Conservation (phyloP, 2,888 invertebrate species). For the Eristalis pertinax region DNA sequence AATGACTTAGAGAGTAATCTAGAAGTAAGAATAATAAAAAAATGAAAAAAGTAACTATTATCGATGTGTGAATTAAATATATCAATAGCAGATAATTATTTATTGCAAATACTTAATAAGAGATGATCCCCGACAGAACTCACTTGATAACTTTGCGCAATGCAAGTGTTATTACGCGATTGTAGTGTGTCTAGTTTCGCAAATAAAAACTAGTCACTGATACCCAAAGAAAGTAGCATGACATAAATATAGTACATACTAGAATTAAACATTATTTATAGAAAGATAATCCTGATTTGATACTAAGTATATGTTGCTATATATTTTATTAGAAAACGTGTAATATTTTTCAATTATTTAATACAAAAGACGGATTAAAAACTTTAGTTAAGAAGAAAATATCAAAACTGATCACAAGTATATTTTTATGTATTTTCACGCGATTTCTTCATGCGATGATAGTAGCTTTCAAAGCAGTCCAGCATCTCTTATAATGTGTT, state of each 20-base stretch:
- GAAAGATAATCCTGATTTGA: background rate
- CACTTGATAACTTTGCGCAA: background rate
- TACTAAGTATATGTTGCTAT: background rate
- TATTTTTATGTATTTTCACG: too few relatives aligned
- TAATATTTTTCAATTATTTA: background rate
- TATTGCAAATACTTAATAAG: background rate
- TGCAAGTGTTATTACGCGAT: background rate
- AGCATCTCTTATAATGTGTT: too few relatives aligned
- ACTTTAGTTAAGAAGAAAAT: too few relatives aligned
- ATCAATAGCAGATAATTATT: slow-evolving; percentile 12
- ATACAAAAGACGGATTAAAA: too few relatives aligned
- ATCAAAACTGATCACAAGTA: too few relatives aligned
- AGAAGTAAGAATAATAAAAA: slow-evolving; percentile 14
- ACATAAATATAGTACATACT: background rate
- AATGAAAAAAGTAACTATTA: too few relatives aligned
- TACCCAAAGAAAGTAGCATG: background rate
- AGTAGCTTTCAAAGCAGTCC: too few relatives aligned
- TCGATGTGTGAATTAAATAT: slow-evolving; percentile 26
- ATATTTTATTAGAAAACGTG: background rate
- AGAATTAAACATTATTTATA: background rate
- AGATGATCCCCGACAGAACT: background rate
- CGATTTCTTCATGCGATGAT: too few relatives aligned
- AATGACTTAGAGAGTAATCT: slow-evolving; percentile 7
- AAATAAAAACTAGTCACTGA: background rate
- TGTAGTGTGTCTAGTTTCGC: background rate